Conservation (phyloP, 2,888 invertebrate species). For the Clunio marinus region DNA sequence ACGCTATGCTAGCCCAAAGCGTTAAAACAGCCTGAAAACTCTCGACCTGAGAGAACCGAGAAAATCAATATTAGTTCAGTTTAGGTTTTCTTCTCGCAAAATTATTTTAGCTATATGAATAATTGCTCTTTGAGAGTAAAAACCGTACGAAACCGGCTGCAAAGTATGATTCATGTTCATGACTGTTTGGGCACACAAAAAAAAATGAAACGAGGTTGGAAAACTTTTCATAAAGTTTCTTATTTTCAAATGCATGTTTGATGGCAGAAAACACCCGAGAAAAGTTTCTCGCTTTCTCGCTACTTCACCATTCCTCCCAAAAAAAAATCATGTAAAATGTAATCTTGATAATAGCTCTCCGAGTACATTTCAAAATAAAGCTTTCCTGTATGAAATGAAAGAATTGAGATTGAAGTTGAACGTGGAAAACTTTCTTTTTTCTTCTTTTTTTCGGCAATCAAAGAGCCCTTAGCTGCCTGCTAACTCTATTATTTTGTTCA, state of each 20-base stretch:
- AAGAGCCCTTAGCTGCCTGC: not conserved
- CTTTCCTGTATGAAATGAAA: not conserved
- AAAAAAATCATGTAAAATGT: slow-evolving; percentile 27
- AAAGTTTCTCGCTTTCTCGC: not conserved
- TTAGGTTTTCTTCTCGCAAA: not conserved
- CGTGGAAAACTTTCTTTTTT: not conserved
- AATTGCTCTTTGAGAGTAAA: slow-evolving; percentile 22
- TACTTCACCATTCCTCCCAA: not conserved
- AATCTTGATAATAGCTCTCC: slow-evolving; percentile 34
- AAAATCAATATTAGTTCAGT: slow-evolving; percentile 35
- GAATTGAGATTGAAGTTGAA: not conserved
- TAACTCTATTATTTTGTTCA: slow-evolving; percentile 21
- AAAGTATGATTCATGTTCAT: slow-evolving; percentile 9
- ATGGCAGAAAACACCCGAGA: not conserved
- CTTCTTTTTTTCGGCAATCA: not conserved
- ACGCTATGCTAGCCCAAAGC: slow-evolving; percentile 33
- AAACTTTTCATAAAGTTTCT: slow-evolving; percentile 16
- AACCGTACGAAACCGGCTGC: not conserved
- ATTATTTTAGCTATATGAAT: slow-evolving; percentile 32
- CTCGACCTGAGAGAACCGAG: slow-evolving; percentile 6
- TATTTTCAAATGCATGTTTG: slow-evolving; percentile 11
- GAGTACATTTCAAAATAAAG: slow-evolving; percentile 31
- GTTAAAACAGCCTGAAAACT: slow-evolving; percentile 32
- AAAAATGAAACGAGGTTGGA: not conserved
- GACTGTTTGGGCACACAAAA: not conserved